These are phyloP conservation scores for Pelodytes ibericus DNA, from an alignment of 2,797 vertebrate genomes.

Conservation along the genomic window DNA sequence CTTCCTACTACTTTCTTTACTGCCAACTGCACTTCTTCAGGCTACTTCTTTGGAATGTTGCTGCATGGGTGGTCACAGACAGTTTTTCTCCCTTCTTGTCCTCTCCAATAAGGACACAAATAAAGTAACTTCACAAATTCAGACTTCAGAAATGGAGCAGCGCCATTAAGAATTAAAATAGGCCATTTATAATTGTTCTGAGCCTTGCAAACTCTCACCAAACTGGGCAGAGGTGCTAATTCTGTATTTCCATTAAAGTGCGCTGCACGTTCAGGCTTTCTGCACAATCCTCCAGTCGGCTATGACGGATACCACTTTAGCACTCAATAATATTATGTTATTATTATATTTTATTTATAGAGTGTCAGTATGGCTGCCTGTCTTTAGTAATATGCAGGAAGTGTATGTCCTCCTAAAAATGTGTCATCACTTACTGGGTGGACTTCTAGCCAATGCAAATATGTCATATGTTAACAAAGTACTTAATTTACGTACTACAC, in stretches of 20 bases:
- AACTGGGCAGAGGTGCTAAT: conserved; percentile 10
- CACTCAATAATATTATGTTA: not conserved
- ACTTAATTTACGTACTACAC: not conserved
- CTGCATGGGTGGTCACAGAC: not conserved
- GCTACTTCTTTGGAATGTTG: not conserved
- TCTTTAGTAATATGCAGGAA: not conserved
- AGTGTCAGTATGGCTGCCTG: not conserved
- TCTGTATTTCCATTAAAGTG: not conserved
- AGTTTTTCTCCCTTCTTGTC: not conserved
- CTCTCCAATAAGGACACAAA: not conserved
- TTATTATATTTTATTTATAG: conserved; percentile 3
- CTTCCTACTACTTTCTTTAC: too few species aligned
- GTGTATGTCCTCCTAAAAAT: not conserved
- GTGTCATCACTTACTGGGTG: not conserved
- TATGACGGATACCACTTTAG: conserved; percentile 6
- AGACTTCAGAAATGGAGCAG: not conserved
- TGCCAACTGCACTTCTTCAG: not conserved
- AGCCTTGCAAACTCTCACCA: not conserved
- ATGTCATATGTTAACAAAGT: not conserved
- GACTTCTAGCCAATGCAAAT: not conserved
- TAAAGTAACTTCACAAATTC: not conserved
- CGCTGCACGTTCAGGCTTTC: not conserved
- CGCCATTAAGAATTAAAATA: not conserved
- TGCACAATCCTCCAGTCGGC: not conserved
- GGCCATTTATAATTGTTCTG: conserved; percentile 5